Percentiles rank a stretch among this genome's conserved stretches.
These are phyloP conservation scores for Molossus alvarezi DNA, from an alignment of 2,797 vertebrate species.

Conservation along the genomic window DNA sequence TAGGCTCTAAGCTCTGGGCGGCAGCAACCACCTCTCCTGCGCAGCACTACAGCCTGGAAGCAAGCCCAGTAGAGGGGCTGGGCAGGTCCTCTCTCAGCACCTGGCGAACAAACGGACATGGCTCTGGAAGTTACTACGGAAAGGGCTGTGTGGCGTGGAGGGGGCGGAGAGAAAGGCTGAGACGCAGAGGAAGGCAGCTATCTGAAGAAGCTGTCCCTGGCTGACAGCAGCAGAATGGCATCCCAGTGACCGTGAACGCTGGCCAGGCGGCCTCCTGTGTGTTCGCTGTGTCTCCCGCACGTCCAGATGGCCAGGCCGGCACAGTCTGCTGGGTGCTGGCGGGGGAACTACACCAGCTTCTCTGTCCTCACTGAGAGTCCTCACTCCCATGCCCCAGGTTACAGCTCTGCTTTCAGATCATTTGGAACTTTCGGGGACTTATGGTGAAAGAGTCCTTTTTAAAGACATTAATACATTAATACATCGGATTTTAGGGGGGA, in stretches of 20 bases:
- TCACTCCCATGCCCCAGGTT: not conserved
- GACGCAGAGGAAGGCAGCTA: not conserved
- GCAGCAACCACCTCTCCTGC: not conserved
- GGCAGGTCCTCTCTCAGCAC: rapidly evolving
- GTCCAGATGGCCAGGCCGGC: conserved; percentile 42
- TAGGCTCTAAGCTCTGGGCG: not conserved
- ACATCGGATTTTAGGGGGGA: not conserved
- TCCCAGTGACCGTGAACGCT: not conserved
- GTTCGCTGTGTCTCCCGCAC: rapidly evolving
- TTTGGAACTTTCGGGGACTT: not conserved
- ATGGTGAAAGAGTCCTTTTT: not conserved
- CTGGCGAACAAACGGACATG: not conserved
- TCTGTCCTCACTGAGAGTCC: not conserved
- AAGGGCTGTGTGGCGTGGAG: not conserved
- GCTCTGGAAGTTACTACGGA: not conserved
- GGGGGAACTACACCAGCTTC: not conserved
- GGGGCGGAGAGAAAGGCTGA: not conserved
- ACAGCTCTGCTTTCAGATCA: not conserved
- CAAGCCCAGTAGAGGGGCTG: not conserved
- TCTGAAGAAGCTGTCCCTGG: not conserved
- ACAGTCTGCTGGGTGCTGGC: not conserved
- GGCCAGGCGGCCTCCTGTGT: conserved; percentile 40
- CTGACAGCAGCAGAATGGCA: not conserved
- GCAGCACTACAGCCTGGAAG: not conserved
- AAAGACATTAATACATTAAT: not conserved